Evolutionary conservation across 2,888 invertebrate genomes (phyloP), one percentile per base, ranked within the genome.

Genomic region (Eupithecia subfuscata): DNA sequence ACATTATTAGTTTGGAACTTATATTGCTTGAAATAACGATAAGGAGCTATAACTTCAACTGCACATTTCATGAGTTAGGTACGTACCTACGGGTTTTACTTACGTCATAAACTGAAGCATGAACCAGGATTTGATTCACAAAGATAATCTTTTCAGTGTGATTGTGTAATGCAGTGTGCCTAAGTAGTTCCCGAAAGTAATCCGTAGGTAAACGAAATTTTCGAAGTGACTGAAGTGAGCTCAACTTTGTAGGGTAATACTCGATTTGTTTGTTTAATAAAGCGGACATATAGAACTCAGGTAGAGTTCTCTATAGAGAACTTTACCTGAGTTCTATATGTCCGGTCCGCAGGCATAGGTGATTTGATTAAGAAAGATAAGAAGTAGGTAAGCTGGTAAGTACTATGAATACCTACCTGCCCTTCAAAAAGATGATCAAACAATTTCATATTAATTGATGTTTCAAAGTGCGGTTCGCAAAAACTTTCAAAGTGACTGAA

Each of bases 11-110:
- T 60, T 60, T 60, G 12, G 14, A 60, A 60, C 60, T 25, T 60
- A 12, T 25, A 60, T 60, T 60, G 60, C 60, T 25, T 60, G 22
- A 60, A 56, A 60, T 60, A 60, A 22, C 60, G 60, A 60, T 60
- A 60, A 60, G 25, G 60, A 14, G 60, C 25, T 56, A 56, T 56
- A 60, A 25, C 60, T 60, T 60, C 25, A 60, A 25, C 60, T 25
- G 25, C 60, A 60, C 2, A 60, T 60, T 60, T 60, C 22, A 60
- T 25, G 60, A 60, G 25, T 25, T 25, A 37, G 7, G 37, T 37
- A 37, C 37, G 4, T 37, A 7, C 37, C 37, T 37, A 25, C 25
- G 14, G 6, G 12, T 22, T 25, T 60, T 56, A 56, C 4, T 25
- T 9, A 56, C 56, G 60, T 25, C 22, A 60, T 60, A 60, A 25